Conservation (phyloP, 2,797 vertebrate genomes). For the Chloroceryle inda region DNA sequence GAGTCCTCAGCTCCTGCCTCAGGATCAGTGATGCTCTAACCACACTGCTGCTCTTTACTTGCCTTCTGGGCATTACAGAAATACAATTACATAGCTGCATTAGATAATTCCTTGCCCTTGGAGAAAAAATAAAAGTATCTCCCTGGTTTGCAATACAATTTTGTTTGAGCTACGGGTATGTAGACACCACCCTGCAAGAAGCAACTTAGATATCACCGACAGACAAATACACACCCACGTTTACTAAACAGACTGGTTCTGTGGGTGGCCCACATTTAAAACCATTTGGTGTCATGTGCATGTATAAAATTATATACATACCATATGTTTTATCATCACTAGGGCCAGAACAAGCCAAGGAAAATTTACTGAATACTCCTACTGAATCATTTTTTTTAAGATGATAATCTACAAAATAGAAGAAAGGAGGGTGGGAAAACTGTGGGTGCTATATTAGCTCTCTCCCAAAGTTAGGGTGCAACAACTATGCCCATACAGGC, state of each 20-base stretch:
- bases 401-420: neutral
- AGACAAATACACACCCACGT: slow-evolving; percentile 39
- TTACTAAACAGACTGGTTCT: neutral
- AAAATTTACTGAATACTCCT: neutral
- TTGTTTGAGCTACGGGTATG: neutral
- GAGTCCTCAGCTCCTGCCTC: neutral
- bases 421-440: neutral
- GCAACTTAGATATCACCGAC: neutral
- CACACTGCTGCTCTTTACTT: neutral
- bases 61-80: neutral
- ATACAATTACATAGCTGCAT: neutral
- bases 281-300: neutral
- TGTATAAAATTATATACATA: neutral
- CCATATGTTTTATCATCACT: neutral
- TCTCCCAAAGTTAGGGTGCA: neutral
- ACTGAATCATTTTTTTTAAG: neutral
- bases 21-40: neutral
- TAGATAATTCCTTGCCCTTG: neutral
- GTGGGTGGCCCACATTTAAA: slow-evolving; percentile 12
- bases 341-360: neutral
- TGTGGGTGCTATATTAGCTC: neutral
- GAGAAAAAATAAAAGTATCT: neutral
- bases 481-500: neutral
- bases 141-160: neutral
- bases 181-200: neutral